phyloP scores from a whole-genome alignment of 2,797 vertebrate genomes.

The Eidolon dupreanum region DNA sequence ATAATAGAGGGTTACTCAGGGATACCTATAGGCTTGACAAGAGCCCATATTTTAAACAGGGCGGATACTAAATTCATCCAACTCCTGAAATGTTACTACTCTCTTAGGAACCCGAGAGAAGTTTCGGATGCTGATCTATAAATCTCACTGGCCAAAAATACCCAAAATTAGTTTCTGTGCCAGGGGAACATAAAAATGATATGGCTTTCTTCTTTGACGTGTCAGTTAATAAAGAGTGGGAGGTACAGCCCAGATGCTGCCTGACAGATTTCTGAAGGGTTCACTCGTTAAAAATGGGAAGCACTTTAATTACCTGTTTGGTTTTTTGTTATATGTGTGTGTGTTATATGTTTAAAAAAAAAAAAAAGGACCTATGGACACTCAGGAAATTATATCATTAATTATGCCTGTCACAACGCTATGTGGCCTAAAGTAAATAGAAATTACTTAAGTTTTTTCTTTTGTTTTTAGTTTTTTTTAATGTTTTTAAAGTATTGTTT shows the following conservation, averaged over 20 bases:
- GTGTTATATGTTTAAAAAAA: background rate
- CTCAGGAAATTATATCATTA: constrained; percentile 81
- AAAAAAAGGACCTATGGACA: constrained; percentile 32
- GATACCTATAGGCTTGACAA: constrained; percentile 62
- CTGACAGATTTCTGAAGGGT: constrained; percentile 51
- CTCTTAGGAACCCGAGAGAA: constrained; percentile 63
- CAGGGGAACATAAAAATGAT: constrained; percentile 63
- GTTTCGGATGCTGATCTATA: constrained; percentile 68
- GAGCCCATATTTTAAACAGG: constrained; percentile 65
- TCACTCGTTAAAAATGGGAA: constrained; percentile 72
- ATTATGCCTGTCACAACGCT: constrained; percentile 75
- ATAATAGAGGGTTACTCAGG: constrained; percentile 74
- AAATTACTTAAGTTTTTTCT: constrained; percentile 57
- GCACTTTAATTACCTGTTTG: constrained; percentile 76
- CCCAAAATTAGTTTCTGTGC: constrained; percentile 66
- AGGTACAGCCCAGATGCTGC: constrained; percentile 51
- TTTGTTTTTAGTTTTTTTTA: constrained; percentile 32
- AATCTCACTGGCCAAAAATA: constrained; percentile 59
- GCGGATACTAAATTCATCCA: constrained; percentile 63
- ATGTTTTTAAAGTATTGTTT: constrained; percentile 32
- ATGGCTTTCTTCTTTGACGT: constrained; percentile 71
- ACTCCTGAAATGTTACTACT: constrained; percentile 61
- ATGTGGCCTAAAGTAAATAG: constrained; percentile 45
- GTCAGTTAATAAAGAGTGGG: constrained; percentile 65
- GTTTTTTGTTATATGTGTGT: constrained; percentile 73